A percentile compares a stretch with the other conserved stretches of the same genome.
These are phyloP conservation scores for Phortica variegata DNA, from an alignment of 1,140 invertebrate genomes.

Conservation along the genomic window DNA sequence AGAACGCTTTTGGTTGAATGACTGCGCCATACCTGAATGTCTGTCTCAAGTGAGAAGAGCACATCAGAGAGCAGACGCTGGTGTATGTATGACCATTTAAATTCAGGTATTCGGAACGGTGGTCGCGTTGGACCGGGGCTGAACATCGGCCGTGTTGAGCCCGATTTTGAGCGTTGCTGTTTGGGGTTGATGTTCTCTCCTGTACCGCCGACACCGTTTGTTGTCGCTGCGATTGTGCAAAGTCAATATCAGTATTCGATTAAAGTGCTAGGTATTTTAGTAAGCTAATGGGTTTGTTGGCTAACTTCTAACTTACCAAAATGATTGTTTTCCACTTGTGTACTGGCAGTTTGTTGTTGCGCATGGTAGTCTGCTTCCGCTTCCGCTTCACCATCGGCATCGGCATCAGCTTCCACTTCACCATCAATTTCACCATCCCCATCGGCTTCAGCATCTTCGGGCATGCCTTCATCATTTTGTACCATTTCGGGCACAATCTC, in stretches of 20 bases:
- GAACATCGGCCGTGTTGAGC: slow-evolving; percentile 79
- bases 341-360: slow-evolving; percentile 62
- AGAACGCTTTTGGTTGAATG: slow-evolving; percentile 95
- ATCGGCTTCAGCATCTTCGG: not conserved
- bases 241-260: no score
- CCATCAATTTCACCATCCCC: slow-evolving; percentile 8
- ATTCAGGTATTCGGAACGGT: slow-evolving; percentile 98
- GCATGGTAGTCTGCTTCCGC: slow-evolving; percentile 14
- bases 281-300: not conserved
- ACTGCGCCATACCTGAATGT: slow-evolving; percentile 88
- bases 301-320: slow-evolving; percentile 64
- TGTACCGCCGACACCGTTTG: slow-evolving; percentile 5
- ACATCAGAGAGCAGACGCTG: slow-evolving; percentile 95
- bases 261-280: no score
- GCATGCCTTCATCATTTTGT: no score
- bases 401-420: not conserved
- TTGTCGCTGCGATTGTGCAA: slow-evolving; percentile 8
- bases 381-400: slow-evolving; percentile 4
- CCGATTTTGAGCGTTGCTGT: slow-evolving; percentile 61
- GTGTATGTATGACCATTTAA: slow-evolving; percentile 99
- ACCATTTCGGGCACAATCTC: no score
- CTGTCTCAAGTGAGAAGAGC: slow-evolving; percentile 94
- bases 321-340: slow-evolving; percentile 78
- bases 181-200: slow-evolving; percentile 18
- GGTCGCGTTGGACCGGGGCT: slow-evolving; percentile 93